A percentile compares a stretch with the other conserved stretches of the same genome.
Conservation (phyloP, 1,140 invertebrate species). For the Sminthurides bifidus region DNA sequence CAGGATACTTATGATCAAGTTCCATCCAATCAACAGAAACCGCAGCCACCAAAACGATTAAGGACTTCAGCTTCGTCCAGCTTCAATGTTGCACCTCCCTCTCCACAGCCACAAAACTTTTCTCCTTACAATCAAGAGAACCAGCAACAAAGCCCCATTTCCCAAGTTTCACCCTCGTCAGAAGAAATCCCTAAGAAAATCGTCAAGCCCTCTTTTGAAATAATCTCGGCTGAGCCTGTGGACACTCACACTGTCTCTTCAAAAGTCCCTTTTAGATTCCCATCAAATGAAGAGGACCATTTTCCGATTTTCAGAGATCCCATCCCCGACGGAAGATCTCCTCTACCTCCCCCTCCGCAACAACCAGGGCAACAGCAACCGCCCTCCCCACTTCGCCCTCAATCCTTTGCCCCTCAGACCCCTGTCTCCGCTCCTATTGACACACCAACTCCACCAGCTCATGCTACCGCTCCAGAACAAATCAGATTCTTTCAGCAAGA, state of each 20-base stretch:
- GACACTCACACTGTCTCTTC: background rate
- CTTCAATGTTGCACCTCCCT: background rate
- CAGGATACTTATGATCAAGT: background rate
- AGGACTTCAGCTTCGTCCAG: no score
- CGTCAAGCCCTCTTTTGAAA: background rate
- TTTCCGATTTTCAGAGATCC: background rate
- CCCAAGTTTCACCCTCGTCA: background rate
- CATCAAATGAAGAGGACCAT: background rate
- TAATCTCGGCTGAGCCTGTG: background rate
- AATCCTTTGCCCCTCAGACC: no score
- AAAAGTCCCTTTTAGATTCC: conserved; percentile 3
- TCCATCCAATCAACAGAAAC: background rate
- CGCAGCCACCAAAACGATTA: no score
- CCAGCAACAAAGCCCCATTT: background rate
- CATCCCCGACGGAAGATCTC: background rate
- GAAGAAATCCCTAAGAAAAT: background rate
- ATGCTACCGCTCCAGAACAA: no score
- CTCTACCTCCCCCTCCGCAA: background rate
- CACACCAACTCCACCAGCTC: no score
- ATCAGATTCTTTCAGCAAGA: no score
- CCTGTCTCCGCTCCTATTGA: no score
- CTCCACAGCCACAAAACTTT: background rate
- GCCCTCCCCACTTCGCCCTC: background rate
- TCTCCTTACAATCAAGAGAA: background rate
- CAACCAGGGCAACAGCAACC: background rate